A percentile compares a stretch with the other conserved stretches of the same genome.
These are phyloP conservation scores for Polydrusus tereticollis DNA, from an alignment of 2,888 invertebrate genomes.

Conservation along the genomic window DNA sequence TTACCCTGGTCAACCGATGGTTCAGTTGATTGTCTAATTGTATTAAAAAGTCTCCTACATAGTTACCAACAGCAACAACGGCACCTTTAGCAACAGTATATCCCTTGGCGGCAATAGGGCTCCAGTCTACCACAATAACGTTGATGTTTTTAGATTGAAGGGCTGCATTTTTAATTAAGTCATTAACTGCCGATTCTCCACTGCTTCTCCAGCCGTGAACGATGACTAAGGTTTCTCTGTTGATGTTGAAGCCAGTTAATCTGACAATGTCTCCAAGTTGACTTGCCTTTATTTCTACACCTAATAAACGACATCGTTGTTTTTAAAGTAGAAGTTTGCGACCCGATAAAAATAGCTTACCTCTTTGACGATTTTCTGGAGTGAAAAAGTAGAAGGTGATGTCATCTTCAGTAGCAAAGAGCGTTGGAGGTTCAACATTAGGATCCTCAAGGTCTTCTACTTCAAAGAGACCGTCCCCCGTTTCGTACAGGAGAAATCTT, in stretches of 20 bases:
- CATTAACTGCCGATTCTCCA: slow-evolving; percentile 54
- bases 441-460: slow-evolving; percentile 46
- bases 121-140: slow-evolving; percentile 62
- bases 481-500: slow-evolving; percentile 46
- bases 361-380: slow-evolving; percentile 45
- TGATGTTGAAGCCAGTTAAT: slow-evolving; percentile 51
- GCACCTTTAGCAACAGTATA: slow-evolving; percentile 52
- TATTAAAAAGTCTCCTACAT: slow-evolving; percentile 54
- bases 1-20: slow-evolving; percentile 32
- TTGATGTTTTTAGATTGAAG: slow-evolving; percentile 57
- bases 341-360: neutral
- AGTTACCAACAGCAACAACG: slow-evolving; percentile 55
- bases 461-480: slow-evolving; percentile 44
- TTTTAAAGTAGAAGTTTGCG: too few relatives aligned
- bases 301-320: slow-evolving; percentile 10
- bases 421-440: neutral
- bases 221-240: slow-evolving; percentile 56
- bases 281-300: slow-evolving; percentile 39
- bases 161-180: slow-evolving; percentile 53
- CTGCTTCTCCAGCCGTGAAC: slow-evolving; percentile 61
- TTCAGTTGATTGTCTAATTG: slow-evolving; percentile 31
- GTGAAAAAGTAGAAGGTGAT: slow-evolving; percentile 57
- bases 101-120: slow-evolving; percentile 47
- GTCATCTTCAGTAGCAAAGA: slow-evolving; percentile 49
- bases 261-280: slow-evolving; percentile 30